These are phyloP conservation scores for Tragelaphus buxtoni DNA, from an alignment of 2,113 vertebrate genomes.

Conservation along the genomic window DNA sequence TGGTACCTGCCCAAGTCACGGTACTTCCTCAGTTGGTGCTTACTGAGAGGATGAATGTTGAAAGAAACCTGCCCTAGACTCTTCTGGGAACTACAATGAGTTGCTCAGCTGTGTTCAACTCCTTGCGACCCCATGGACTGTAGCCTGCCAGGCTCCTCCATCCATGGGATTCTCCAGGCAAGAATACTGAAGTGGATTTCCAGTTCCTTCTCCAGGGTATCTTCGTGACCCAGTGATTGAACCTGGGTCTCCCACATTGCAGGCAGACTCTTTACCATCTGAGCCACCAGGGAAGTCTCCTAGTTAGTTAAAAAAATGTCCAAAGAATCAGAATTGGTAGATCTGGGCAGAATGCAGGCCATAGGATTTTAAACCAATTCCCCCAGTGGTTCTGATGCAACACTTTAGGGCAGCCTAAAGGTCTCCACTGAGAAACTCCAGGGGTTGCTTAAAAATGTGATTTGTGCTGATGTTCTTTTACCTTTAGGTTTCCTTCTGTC, in stretches of 20 bases:
- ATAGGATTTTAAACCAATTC: background rate
- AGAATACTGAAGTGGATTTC: background rate
- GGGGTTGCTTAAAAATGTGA: background rate
- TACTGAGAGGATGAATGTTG: background rate
- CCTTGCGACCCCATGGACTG: background rate
- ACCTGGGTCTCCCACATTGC: background rate
- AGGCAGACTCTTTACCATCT: background rate
- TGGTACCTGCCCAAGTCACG: rapidly evolving
- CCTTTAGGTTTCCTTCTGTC: background rate
- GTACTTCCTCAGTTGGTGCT: background rate
- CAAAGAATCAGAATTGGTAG: background rate
- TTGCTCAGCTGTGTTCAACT: background rate
- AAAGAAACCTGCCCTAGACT: background rate
- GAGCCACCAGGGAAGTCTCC: background rate
- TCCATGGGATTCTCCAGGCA: background rate
- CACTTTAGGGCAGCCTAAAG: background rate
- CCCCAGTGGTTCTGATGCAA: background rate
- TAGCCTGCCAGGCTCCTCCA: background rate
- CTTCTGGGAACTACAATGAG: background rate
- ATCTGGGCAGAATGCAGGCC: background rate
- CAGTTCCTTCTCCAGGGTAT: background rate
- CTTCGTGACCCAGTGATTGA: rapidly evolving
- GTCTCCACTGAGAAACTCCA: background rate
- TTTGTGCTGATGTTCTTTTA: background rate
- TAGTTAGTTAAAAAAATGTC: background rate